Base-by-base conservation (phyloP, 1,140 invertebrate species). In the Akabosia matsudoensis region DNA sequence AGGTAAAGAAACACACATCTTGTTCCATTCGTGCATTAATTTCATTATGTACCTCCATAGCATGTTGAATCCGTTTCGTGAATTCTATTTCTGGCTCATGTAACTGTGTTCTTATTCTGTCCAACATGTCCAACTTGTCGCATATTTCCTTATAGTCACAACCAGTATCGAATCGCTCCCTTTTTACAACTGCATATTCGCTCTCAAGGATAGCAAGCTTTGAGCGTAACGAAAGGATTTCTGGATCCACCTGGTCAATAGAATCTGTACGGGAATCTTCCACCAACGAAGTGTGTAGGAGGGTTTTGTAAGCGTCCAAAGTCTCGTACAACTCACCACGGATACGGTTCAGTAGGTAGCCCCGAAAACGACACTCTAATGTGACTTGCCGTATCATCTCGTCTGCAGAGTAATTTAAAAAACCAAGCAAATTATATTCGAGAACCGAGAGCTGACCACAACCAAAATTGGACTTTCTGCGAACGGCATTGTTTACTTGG, bases 71-170 rank as follows among this genome's bases (percentile, higher is more conserved):
- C 14, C 24, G 18, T 10, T 72, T 72, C 13, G 34, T 34, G 34
- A 72, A 72, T 22, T 34, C 33, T 22, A 72, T 72, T 72, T 72
- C 70, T 1, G 70, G 70, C 24, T 72, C 18, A 34, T 72, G 70
- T n/a, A 72, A 22, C 7, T 72, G 70, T 7, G 37, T 72, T 45
- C 37, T 51, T 14, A 72, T 72, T 37, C 70, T 34, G 4, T 72
- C 70, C 70, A 72, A 18, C n/a, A 72, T 14, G 14, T 72, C 70
- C 33, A 72, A 7, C 26, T 72, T 72, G 37, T 72, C 37, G 14
- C 37, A n/a, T 2, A 72, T 2, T 34, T 72, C 70, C 24, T 72
- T 72, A 14, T 45, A 72, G 26, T 72, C 70, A 45, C 33, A 72
- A 13, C 37, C 37, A 24, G 45, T 13, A 22, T 72, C 4, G 26